These are phyloP conservation scores for Chrysemys picta DNA, from an alignment of 2,113 vertebrate species.

Conservation along the genomic window DNA sequence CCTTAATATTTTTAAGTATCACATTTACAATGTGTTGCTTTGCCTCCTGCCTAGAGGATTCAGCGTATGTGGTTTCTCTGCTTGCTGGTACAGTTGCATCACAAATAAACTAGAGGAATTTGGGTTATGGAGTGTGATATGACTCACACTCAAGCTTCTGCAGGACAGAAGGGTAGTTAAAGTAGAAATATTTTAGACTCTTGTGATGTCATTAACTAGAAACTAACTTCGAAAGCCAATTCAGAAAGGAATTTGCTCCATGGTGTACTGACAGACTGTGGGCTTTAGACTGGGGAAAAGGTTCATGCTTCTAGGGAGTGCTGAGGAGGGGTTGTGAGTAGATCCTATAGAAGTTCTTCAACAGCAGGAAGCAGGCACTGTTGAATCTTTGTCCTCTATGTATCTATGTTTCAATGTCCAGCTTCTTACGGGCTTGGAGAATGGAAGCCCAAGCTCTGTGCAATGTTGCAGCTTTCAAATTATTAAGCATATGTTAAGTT, in stretches of 20 bases:
- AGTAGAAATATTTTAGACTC: neutral
- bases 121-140: neutral
- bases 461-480: neutral
- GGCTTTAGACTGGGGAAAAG: neutral
- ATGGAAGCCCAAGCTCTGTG: neutral
- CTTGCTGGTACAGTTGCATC: neutral
- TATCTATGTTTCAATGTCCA: neutral
- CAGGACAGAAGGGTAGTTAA: neutral
- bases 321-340: fast-evolving
- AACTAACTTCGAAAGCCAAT: neutral
- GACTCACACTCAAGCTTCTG: neutral
- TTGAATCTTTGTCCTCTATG: neutral
- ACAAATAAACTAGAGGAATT: neutral
- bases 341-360: neutral
- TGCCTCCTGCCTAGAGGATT: neutral
- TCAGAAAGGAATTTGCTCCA: fast-evolving
- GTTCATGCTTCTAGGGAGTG: neutral
- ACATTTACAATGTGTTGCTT: neutral
- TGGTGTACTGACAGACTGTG: fast-evolving
- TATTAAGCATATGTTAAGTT: neutral
- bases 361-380: neutral
- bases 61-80: neutral
- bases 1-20: neutral
- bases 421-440: neutral
- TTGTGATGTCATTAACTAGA: neutral